These are phyloP conservation scores for Chromis chromis DNA, from an alignment of 2,797 vertebrate genomes.

Conservation along the genomic window DNA sequence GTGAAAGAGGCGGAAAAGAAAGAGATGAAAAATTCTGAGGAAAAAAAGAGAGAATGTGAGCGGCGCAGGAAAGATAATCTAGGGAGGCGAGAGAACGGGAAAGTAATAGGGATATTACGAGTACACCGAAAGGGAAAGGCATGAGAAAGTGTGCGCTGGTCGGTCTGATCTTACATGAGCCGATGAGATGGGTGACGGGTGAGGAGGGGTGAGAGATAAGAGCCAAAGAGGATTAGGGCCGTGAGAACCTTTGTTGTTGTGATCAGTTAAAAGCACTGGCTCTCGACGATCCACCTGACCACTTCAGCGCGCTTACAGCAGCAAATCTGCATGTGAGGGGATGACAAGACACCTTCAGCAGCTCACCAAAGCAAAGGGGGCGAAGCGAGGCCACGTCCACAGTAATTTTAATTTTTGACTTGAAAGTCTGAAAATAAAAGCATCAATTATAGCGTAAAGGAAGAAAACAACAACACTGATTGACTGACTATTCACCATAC, in stretches of 20 bases:
- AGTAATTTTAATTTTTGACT: not conserved
- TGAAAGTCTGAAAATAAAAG: not conserved
- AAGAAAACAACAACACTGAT: too few species aligned
- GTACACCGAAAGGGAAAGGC: conserved; percentile 66
- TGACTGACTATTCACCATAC: too few species aligned
- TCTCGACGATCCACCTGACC: conserved; percentile 77
- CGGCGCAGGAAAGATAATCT: conserved; percentile 49
- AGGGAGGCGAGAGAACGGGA: conserved; percentile 47
- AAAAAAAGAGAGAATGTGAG: not conserved
- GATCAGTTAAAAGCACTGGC: conserved; percentile 80
- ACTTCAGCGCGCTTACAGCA: conserved; percentile 64
- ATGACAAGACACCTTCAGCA: conserved; percentile 33
- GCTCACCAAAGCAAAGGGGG: not conserved
- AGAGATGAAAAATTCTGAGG: not conserved
- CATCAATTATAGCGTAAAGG: too few species aligned
- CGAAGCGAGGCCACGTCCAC: not conserved
- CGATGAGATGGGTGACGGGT: conserved; percentile 75
- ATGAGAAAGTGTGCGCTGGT: conserved; percentile 71
- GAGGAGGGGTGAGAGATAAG: conserved; percentile 77
- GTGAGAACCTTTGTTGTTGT: conserved; percentile 83
- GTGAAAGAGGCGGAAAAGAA: conserved; percentile 21
- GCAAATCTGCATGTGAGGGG: conserved; percentile 61
- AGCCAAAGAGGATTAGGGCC: conserved; percentile 82
- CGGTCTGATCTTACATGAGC: conserved; percentile 76
- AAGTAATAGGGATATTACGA: conserved; percentile 65